These are phyloP conservation scores for Andrena haemorrhoa DNA, from an alignment of 2,888 invertebrate species.

Conservation along the genomic window DNA sequence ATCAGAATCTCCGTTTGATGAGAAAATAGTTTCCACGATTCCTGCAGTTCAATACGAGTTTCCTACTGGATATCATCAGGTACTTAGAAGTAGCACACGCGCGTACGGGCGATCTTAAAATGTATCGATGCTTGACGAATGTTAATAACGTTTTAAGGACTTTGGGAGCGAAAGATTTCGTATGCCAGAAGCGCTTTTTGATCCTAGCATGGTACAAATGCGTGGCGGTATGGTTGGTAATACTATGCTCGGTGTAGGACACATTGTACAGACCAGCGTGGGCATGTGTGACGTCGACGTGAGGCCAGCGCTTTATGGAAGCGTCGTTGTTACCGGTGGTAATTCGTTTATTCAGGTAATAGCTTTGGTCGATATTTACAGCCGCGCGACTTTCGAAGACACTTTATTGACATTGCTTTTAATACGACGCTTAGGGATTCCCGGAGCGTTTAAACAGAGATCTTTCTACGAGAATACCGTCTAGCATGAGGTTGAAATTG, in stretches of 20 bases:
- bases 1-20: conserved; percentile 96
- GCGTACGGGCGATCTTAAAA: not conserved
- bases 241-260: conserved; percentile 95
- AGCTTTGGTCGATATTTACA: not conserved
- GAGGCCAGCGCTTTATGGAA: conserved; percentile 96
- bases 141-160: conserved; percentile 86
- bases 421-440: conserved; percentile 91
- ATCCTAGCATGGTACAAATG: conserved; percentile 88
- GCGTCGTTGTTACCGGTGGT: conserved; percentile 98
- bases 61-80: conserved; percentile 97
- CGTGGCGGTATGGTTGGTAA: conserved; percentile 87
- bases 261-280: conserved; percentile 94
- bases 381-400: not conserved
- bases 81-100: conserved; percentile 58
- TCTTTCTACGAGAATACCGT: conserved; percentile 94
- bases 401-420: conserved; percentile 23
- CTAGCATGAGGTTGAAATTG: conserved; percentile 97
- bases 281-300: conserved; percentile 99
- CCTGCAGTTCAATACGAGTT: conserved; percentile 99
- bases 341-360: conserved; percentile 93
- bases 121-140: conserved; percentile 4
- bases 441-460: conserved; percentile 96
- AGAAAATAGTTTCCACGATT: conserved; percentile 93
- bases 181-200: conserved; percentile 97
- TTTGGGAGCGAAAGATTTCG: conserved; percentile 97